Conservation (phyloP, 2,888 invertebrate species). For the Eulithis prunata region DNA sequence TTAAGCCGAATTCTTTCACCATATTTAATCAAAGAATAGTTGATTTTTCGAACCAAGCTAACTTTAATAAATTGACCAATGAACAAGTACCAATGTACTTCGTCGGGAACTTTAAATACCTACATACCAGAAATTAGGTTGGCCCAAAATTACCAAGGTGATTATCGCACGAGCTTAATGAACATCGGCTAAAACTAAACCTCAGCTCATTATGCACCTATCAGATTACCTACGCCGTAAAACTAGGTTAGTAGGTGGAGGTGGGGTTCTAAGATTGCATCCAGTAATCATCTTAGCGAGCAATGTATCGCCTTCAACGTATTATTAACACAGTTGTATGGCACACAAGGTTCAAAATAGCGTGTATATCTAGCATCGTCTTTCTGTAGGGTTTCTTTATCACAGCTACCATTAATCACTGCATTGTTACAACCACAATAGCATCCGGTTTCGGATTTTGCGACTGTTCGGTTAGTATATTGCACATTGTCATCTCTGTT, state of each 20-base stretch:
- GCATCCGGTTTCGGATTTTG: conserved; percentile 44
- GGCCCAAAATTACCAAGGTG: too few relatives aligned
- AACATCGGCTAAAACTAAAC: not conserved
- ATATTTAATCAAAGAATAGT: too few relatives aligned
- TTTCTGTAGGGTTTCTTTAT: conserved; percentile 42
- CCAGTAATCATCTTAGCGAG: conserved; percentile 32
- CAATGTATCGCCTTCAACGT: conserved; percentile 14
- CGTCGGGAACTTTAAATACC: too few relatives aligned
- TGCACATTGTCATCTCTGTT: not conserved
- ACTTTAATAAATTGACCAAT: too few relatives aligned
- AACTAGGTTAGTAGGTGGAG: conserved; percentile 26
- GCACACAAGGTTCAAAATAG: conserved; percentile 39
- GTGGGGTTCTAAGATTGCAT: conserved; percentile 28
- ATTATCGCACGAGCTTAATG: not conserved
- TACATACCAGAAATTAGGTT: not conserved
- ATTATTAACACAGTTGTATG: conserved; percentile 20
- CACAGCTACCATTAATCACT: conserved; percentile 55
- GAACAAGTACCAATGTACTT: too few relatives aligned
- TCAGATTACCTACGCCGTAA: conserved; percentile 13
- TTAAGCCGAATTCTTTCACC: too few relatives aligned
- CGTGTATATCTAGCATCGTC: conserved; percentile 29
- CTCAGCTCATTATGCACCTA: conserved; percentile 13
- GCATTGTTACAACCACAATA: conserved; percentile 56
- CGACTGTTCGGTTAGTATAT: conserved; percentile 31
- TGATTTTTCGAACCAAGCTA: too few relatives aligned